These are phyloP conservation scores for Echeneis naucrates DNA, from an alignment of 2,797 vertebrate species.

Conservation along the genomic window DNA sequence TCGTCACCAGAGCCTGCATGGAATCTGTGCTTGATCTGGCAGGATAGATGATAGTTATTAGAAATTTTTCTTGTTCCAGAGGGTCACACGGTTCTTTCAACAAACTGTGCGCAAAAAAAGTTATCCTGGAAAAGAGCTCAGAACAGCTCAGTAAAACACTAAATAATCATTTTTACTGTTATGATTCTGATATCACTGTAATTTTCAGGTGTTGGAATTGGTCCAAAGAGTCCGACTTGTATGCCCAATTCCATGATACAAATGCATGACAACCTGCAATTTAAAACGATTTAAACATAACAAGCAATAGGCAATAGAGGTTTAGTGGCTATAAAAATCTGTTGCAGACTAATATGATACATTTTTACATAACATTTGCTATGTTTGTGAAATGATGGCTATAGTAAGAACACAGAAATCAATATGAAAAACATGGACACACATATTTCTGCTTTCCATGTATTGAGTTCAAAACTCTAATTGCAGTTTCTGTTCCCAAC, in stretches of 20 bases:
- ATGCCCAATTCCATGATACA: not conserved
- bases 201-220: not conserved
- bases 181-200: not conserved
- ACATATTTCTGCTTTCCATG: not conserved
- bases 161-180: not conserved
- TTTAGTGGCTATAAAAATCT: not conserved
- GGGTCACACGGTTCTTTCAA: not conserved
- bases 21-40: constrained; percentile 3
- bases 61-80: not conserved
- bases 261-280: not conserved
- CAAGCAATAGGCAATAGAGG: not conserved
- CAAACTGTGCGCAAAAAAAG: not conserved
- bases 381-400: not conserved
- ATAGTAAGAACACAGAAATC: not conserved
- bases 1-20: constrained; percentile 11
- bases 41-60: not conserved
- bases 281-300: not conserved
- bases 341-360: not conserved
- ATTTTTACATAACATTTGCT: not conserved
- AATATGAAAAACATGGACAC: not conserved
- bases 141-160: not conserved
- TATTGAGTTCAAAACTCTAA: not conserved
- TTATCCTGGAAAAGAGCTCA: not conserved
- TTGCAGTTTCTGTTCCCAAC: not conserved
- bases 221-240: not conserved